Evolutionary conservation across 2,113 vertebrate species (phyloP).

Genomic region (Ameiurus melas): DNA sequence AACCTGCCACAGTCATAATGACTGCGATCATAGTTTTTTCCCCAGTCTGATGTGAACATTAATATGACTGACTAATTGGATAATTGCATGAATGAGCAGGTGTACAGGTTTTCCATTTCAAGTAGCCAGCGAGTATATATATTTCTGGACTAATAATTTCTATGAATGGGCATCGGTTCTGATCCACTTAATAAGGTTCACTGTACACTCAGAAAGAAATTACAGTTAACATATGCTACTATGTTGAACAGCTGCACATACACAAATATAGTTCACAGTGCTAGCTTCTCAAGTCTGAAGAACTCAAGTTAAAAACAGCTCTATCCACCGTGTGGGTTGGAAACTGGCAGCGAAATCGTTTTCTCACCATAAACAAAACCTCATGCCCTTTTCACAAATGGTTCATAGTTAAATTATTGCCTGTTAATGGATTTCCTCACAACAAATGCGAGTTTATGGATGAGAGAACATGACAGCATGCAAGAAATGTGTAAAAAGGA

Average conservation of each 20-base stretch:
- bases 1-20: background rate
- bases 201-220: background rate
- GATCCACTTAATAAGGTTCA: background rate
- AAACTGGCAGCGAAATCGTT: slow-evolving; percentile 8
- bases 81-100: background rate
- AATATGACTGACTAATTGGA: background rate
- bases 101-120: background rate
- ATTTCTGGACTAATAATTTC: background rate
- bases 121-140: background rate
- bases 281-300: background rate
- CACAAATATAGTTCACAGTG: background rate
- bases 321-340: background rate
- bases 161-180: background rate
- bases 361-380: slow-evolving; percentile 22
- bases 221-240: background rate
- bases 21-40: background rate
- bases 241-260: background rate
- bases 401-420: slow-evolving; percentile 15
- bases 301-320: background rate
- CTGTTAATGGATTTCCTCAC: slow-evolving; percentile 30
- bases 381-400: slow-evolving; percentile 1
- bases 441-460: slow-evolving; percentile 7
- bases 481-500: background rate
- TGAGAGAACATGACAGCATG: slow-evolving; percentile 28
- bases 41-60: background rate